Evolutionary conservation across 2,113 vertebrate genomes (phyloP).

Genomic region (Dendropsophus ebraccatus): DNA sequence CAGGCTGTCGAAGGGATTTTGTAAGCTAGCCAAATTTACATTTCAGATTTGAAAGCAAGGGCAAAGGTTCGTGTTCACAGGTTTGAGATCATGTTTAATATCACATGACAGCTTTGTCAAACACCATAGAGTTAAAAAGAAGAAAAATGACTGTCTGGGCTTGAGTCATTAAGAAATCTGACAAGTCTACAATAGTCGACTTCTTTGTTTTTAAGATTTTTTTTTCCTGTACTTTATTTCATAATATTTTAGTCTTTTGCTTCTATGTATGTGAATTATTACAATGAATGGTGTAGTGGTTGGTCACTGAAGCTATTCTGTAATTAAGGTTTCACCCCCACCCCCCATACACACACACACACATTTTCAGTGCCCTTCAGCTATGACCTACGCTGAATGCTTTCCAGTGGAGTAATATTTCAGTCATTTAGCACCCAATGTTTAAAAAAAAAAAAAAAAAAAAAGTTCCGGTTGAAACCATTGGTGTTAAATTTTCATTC

Average conservation of each 20-base stretch:
- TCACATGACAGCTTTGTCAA: constrained; percentile 86
- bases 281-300: background rate
- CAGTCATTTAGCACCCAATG: constrained; percentile 23
- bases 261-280: background rate
- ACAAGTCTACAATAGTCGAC: constrained; percentile 24
- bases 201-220: constrained; percentile 11
- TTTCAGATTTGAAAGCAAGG: constrained; percentile 75
- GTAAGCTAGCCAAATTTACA: constrained; percentile 74
- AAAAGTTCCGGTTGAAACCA: constrained; percentile 23
- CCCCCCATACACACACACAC: background rate
- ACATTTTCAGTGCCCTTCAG: constrained; percentile 60
- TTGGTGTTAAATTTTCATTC: constrained; percentile 40
- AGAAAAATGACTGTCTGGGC: constrained; percentile 68
- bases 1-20: constrained; percentile 68
- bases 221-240: background rate
- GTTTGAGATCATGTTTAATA: constrained; percentile 80
- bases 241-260: background rate
- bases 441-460: constrained; percentile 49
- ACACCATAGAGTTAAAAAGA: constrained; percentile 62
- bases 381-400: constrained; percentile 48
- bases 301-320: constrained; percentile 21
- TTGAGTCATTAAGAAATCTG: constrained; percentile 63
- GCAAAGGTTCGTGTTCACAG: constrained; percentile 79
- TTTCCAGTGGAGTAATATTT: background rate
- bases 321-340: constrained; percentile 36